Evolutionary conservation across 2,113 vertebrate species (phyloP).

Genomic region (Actinemys pallida): DNA sequence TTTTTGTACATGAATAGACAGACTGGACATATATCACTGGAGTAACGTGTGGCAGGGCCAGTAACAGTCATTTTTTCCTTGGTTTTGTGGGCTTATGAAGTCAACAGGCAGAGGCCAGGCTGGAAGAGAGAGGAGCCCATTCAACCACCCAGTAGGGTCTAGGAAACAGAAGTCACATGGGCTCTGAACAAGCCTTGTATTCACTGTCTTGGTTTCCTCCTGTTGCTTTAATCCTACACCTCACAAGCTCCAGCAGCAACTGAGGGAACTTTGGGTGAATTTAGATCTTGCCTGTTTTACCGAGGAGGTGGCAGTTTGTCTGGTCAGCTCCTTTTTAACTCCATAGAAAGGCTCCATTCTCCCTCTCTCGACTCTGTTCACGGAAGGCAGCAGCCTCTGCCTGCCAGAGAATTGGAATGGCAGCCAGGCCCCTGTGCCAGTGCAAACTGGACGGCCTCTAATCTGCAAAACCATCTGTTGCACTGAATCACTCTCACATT

Average conservation of each 20-base stretch:
- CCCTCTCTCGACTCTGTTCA: background rate
- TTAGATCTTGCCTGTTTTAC: background rate
- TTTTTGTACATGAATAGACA: fast-evolving
- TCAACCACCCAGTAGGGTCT: background rate
- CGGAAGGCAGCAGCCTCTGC: slow-evolving; percentile 24
- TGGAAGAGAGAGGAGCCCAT: slow-evolving; percentile 21
- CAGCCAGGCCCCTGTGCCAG: slow-evolving; percentile 44
- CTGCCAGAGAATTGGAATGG: slow-evolving; percentile 44
- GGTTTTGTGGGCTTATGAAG: slow-evolving; percentile 30
- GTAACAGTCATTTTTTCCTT: slow-evolving; percentile 32
- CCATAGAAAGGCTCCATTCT: slow-evolving; percentile 1
- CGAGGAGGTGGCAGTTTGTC: background rate
- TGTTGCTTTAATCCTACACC: background rate
- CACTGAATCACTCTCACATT: slow-evolving; percentile 26
- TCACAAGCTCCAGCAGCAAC: background rate
- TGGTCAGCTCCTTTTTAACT: background rate
- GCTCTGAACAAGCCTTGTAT: slow-evolving; percentile 18
- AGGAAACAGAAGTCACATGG: background rate
- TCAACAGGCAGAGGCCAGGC: background rate
- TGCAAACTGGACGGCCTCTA: slow-evolving; percentile 44
- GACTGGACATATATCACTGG: too few relatives aligned
- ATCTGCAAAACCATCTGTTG: slow-evolving; percentile 46
- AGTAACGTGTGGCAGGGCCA: background rate
- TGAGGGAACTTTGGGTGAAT: background rate
- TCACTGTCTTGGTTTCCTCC: background rate